Evolutionary conservation across 1,140 invertebrate species (phyloP), one percentile per base, ranked within the genome.

Genomic region (Pogonus chalceus): DNA sequence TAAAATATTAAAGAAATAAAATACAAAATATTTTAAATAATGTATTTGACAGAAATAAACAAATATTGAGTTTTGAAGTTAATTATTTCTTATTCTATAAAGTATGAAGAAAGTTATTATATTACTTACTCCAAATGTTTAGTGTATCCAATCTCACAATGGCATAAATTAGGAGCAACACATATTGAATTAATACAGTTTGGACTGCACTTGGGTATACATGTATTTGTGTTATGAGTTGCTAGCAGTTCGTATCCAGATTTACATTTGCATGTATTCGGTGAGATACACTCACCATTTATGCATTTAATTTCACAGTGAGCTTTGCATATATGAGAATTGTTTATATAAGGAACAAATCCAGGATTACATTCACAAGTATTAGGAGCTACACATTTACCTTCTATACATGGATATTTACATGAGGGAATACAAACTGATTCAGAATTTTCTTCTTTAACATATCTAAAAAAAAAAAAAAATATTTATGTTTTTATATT

Each of bases 131-230:
- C 10, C 22, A 20, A 76, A 47, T 82, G 79, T 60, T 85, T 81
- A 51, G 76, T 68, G 61, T 72, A 83, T 12, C 81, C 81, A 0
- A 62, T 68, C 61, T 81, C 79, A 58, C 80, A 82, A 21, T 79
- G 66, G 50, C 81, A 84, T 24, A 70, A 69, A 49, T 80, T 76
- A 0, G 81, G 81, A 16, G 69, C 72, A 1, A 74, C 65, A 57
- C 81, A 83, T 3, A 71, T 64, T 10, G 79, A 79, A 57, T 81
- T 78, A 0, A 62, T 60, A 53, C 80, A 82, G 21, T 77, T 79
- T n/a, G 71, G 72, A 66, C 67, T 1, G 56, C 55, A 58, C 77
- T 69, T 59, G 0, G 79, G 70, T 9, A 71, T 26, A 59, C 79
- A 81, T 23, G 2, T 62, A 56, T 53, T 56, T 48, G 64, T 65